These are phyloP conservation scores for Eulemur mongoz DNA, from an alignment of 2,797 vertebrate species.

Conservation along the genomic window DNA sequence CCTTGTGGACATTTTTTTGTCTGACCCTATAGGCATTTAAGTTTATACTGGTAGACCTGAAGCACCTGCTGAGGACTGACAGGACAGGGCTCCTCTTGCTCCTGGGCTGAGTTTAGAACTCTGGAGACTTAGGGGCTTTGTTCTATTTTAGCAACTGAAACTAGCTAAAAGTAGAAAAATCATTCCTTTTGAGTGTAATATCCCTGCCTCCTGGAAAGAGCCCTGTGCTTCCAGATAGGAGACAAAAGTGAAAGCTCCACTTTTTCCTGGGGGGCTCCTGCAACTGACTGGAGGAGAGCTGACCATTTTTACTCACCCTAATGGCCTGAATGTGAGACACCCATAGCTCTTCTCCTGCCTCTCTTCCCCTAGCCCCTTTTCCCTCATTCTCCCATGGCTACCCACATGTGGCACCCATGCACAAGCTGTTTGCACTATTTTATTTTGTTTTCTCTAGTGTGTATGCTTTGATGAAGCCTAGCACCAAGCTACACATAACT, in stretches of 20 bases:
- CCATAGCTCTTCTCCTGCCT: not conserved
- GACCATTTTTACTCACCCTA: not conserved
- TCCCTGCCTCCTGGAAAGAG: not conserved
- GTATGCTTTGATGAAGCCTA: not conserved
- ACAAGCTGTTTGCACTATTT: constrained; percentile 51
- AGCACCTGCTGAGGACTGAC: not conserved
- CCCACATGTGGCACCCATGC: not conserved
- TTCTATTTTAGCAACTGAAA: not conserved
- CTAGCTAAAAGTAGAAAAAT: not conserved
- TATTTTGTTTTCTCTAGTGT: constrained; percentile 4
- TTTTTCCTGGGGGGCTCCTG: not conserved
- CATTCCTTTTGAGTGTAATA: not conserved
- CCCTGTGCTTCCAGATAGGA: not conserved
- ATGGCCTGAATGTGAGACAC: not conserved
- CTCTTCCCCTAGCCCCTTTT: not conserved
- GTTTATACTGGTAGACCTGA: not conserved
- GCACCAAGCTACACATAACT: not conserved
- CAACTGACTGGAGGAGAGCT: not conserved
- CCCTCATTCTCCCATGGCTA: not conserved
- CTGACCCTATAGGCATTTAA: not conserved
- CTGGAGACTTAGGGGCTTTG: not conserved
- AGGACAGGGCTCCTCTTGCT: not conserved
- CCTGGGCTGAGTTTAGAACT: constrained; percentile 1
- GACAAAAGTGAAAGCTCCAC: not conserved
- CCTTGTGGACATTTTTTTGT: not conserved